These are phyloP conservation scores for Drosophila cognata DNA, from an alignment of 2,888 invertebrate species.

Conservation along the genomic window DNA sequence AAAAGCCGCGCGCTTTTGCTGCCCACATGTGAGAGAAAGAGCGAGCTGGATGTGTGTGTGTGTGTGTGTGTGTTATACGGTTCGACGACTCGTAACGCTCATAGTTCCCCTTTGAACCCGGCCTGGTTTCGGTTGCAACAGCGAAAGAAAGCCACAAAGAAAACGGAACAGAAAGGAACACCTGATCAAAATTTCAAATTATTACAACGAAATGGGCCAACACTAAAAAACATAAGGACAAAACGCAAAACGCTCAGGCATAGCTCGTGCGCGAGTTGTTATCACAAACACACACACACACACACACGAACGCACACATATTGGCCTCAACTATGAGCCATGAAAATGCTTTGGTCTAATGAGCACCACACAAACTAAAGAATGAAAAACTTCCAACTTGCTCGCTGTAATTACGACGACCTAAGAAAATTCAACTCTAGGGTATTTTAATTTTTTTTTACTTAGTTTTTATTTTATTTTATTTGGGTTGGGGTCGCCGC, in stretches of 20 bases:
- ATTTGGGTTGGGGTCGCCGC: constrained; percentile 42
- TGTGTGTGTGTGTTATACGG: constrained; percentile 58
- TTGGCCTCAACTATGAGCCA: constrained; percentile 39
- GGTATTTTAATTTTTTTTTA: constrained; percentile 26
- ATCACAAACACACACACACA: constrained; percentile 45
- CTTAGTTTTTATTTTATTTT: constrained; percentile 24
- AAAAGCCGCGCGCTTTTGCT: constrained; percentile 68
- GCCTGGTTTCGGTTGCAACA: constrained; percentile 26
- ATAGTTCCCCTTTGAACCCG: constrained; percentile 73
- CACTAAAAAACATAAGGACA: constrained; percentile 64
- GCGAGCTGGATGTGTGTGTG: constrained; percentile 5
- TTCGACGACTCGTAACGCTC: constrained; percentile 75
- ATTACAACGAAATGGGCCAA: constrained; percentile 68
- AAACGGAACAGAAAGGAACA: constrained; percentile 59
- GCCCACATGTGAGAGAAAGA: constrained; percentile 49
- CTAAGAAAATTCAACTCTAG: constrained; percentile 68
- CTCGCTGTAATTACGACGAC: constrained; percentile 61
- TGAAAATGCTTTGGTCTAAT: constrained; percentile 77
- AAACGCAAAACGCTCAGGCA: constrained; percentile 34
- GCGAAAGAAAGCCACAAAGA: constrained; percentile 61
- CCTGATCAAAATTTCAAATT: constrained; percentile 80
- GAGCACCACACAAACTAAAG: constrained; percentile 59
- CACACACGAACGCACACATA: neutral
- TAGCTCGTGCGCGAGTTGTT: constrained; percentile 74
- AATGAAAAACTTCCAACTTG: constrained; percentile 70